Evolutionary conservation across 2,888 invertebrate genomes (phyloP), one percentile per base, ranked within the genome.

Genomic region (Ophion obscuratus): DNA sequence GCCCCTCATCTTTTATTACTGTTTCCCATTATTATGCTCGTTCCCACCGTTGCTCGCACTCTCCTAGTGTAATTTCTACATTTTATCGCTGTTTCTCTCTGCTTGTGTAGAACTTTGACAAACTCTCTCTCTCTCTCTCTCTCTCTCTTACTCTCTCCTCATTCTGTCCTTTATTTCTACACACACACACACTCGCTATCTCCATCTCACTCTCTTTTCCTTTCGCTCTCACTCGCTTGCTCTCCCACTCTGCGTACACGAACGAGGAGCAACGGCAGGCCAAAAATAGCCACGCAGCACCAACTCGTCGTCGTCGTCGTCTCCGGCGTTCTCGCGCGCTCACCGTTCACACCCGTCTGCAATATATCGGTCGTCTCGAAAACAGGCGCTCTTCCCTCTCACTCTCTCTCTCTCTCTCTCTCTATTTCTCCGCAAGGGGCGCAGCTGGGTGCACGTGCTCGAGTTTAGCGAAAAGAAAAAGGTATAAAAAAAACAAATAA

Each of bases 361-460:
- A 75, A 84, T 86, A 81, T 84, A 86, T 83, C 81, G 86, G 78
- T 67, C 75, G 81, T 84, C 75, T 86, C 78, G 83, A 83, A 86
- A 86, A 78, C 77, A 36, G 40, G 40, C 40, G 40, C 40, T 40
- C 40, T 70, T 20, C 20, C 17, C 57, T 36, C 59, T 57, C n/a
- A 10, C n/a, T 17, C 24, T 9, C 31, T 14, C 31, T 10, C 31
- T 27, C 3, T 2, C 17, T 7, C 11, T 11, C 9, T 17, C 11
- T 24, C 11, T 2, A 17, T 64, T 17, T 31, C 36, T 66, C 66
- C 3, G n/a, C 9, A n/a, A 53, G 81, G 44, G 27, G 66, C 67
- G 78, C 79, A 85, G 82, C 79, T 73, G 76, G 67, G 59, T 80
- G 57, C 85, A 80, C 85, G 85, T 83, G 85, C 68, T 62, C 67